Percentiles rank a stretch among this genome's conserved stretches.
Conservation (phyloP, 1,140 invertebrate species). For the Bombus haemorrhoidalis region DNA sequence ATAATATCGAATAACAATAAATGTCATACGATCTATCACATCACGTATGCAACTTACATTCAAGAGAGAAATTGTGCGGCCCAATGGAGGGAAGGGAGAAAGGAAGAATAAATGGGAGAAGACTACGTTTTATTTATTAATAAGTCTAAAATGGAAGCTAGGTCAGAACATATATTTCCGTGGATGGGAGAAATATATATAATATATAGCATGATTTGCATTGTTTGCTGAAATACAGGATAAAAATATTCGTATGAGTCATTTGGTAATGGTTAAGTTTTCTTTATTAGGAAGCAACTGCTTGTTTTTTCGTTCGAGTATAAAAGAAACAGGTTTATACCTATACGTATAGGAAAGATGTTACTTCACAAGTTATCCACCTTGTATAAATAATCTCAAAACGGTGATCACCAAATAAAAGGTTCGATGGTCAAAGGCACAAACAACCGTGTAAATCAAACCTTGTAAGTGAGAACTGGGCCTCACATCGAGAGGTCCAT, state of each 20-base stretch:
- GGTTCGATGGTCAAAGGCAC: neutral
- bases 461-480: neutral
- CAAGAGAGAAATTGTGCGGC: neutral
- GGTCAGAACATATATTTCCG: neutral
- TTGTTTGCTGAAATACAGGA: too few species aligned
- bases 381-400: neutral
- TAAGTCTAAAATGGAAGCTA: neutral
- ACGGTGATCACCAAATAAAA: neutral
- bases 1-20: neutral
- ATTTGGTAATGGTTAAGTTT: neutral
- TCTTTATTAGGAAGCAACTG: neutral
- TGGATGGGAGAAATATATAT: too few species aligned
- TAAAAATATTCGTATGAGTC: too few species aligned
- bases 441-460: neutral
- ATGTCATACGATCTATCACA: neutral
- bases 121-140: neutral
- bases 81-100: neutral
- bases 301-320: neutral
- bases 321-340: neutral
- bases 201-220: too few species aligned
- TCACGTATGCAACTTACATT: neutral
- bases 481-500: neutral
- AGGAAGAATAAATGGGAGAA: neutral
- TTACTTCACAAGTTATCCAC: too few species aligned
- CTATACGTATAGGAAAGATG: too few species aligned